These are phyloP conservation scores for Ormyrus rosae DNA, from an alignment of 2,888 invertebrate genomes.

Conservation along the genomic window DNA sequence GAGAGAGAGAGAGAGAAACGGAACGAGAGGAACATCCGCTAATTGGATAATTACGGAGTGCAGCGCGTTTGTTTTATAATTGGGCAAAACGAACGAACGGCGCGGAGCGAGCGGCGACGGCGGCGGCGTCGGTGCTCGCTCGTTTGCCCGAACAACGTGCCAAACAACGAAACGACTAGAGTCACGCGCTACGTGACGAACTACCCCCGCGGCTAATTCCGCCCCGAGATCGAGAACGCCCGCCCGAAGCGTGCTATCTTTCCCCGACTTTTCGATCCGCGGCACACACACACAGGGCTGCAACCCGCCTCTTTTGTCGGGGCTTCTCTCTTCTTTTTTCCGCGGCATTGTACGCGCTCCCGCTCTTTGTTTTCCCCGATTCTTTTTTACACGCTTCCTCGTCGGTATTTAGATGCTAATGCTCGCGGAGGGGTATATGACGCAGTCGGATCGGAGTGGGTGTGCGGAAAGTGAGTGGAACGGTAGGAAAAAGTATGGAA, in stretches of 20 bases:
- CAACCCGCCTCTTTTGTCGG: no score
- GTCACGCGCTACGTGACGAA: slow-evolving; percentile 76
- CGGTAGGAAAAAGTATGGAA: no score
- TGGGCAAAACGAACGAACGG: slow-evolving; percentile 73
- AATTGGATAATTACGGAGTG: slow-evolving; percentile 76
- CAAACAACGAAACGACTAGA: slow-evolving; percentile 58
- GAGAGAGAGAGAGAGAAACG: slow-evolving; percentile 1
- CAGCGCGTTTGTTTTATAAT: slow-evolving; percentile 75
- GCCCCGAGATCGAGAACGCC: slow-evolving; percentile 59
- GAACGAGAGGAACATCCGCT: slow-evolving; percentile 66
- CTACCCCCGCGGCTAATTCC: slow-evolving; percentile 74
- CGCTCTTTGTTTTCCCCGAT: no score
- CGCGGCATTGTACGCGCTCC: no score
- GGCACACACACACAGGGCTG: no score
- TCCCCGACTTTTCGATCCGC: slow-evolving; percentile 33
- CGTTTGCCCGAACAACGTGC: slow-evolving; percentile 34
- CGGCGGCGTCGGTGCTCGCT: slow-evolving; percentile 4
- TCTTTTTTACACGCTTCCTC: no score
- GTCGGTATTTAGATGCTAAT: no score
- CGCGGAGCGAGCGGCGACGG: slow-evolving; percentile 66
- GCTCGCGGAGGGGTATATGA: no score
- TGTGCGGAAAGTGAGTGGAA: no score
- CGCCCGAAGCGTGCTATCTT: slow-evolving; percentile 56
- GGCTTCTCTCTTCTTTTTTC: no score
- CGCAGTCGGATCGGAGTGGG: no score